phyloP scores from a whole-genome alignment of 2,888 invertebrate species.

The Villa cingulata region DNA sequence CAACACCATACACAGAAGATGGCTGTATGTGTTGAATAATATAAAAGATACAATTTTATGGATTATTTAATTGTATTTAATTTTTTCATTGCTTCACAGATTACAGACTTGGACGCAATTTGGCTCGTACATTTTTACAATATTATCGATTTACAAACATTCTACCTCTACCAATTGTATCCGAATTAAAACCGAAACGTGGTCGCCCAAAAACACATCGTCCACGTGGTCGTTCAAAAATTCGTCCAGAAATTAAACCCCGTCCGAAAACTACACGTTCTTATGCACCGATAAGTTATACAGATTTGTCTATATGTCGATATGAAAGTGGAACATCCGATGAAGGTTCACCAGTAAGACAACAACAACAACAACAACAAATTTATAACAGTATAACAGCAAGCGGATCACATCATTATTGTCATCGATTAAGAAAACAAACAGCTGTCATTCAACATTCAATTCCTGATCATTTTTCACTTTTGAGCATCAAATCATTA shows the following conservation, averaged over 20 bases:
- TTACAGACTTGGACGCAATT: constrained; percentile 62
- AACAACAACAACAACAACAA: neutral
- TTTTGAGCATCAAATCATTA: constrained; percentile 22
- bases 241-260: constrained; percentile 33
- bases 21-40: constrained; percentile 69
- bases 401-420: constrained; percentile 22
- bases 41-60: neutral
- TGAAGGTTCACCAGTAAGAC: constrained; percentile 34
- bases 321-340: constrained; percentile 42
- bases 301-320: constrained; percentile 40
- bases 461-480: constrained; percentile 33
- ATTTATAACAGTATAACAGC: no score
- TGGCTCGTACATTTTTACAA: constrained; percentile 62
- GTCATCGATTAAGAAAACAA: constrained; percentile 22
- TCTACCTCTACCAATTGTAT: constrained; percentile 39
- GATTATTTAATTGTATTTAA: neutral
- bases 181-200: constrained; percentile 32
- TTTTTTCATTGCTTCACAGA: constrained; percentile 37
- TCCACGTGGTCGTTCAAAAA: constrained; percentile 29
- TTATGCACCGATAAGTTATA: constrained; percentile 40
- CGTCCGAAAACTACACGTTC: constrained; percentile 39
- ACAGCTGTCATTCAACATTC: constrained; percentile 15
- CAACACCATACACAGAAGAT: constrained; percentile 83
- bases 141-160: constrained; percentile 66
- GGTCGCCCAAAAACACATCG: constrained; percentile 32